Conservation (phyloP, 2,888 invertebrate species). For the Pimpla rufipes region DNA sequence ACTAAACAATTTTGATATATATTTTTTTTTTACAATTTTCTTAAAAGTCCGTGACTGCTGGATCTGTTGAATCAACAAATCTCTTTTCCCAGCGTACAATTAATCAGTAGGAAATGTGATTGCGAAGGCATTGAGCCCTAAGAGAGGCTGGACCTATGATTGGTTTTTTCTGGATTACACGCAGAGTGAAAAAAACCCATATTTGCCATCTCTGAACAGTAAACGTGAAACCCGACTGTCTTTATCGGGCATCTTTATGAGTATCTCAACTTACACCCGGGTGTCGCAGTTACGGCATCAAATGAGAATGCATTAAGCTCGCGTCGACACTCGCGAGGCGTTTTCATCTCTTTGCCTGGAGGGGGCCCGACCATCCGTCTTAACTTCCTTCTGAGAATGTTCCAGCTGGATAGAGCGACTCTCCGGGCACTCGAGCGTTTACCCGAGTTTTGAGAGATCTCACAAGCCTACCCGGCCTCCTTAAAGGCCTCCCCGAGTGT, state of each 20-base stretch:
- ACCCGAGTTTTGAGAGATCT: conserved; percentile 54
- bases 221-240: not conserved
- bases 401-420: conserved; percentile 18
- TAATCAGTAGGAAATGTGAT: too few species aligned
- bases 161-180: too few species aligned
- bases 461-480: conserved; percentile 27
- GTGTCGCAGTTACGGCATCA: conserved; percentile 19
- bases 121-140: too few species aligned
- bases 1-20: too few species aligned
- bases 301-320: conserved; percentile 61
- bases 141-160: too few species aligned
- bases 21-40: too few species aligned
- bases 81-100: too few species aligned
- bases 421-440: conserved; percentile 47
- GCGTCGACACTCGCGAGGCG: conserved; percentile 37
- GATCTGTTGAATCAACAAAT: too few species aligned
- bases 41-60: too few species aligned
- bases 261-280: conserved; percentile 27
- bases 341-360: conserved; percentile 24
- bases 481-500: conserved; percentile 29
- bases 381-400: conserved; percentile 24
- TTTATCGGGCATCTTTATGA: not conserved
- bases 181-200: too few species aligned
- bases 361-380: conserved; percentile 11
- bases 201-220: not conserved